phyloP scores from a whole-genome alignment of 1,140 invertebrate genomes.

The Nasonia giraulti region DNA sequence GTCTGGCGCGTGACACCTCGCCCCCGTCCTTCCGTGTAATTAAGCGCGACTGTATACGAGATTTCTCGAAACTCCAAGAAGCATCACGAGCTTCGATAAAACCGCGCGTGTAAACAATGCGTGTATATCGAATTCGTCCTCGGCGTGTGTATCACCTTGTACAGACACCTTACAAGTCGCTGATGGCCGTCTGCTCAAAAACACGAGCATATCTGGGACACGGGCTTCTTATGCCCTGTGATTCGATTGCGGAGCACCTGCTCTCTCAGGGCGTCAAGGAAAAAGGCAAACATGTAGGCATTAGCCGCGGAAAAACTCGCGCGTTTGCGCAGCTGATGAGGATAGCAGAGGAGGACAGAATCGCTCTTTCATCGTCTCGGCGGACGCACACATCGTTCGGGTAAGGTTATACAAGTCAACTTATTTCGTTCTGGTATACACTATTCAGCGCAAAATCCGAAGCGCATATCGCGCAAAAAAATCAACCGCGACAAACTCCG shows the following conservation, averaged over 20 bases:
- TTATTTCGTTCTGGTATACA: too few species aligned
- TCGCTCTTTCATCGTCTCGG: neutral
- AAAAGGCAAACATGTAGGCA: constrained; percentile 20
- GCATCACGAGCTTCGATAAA: neutral
- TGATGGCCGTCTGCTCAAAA: neutral
- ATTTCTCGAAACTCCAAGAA: neutral
- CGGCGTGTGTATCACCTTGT: constrained; percentile 15
- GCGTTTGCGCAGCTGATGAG: constrained; percentile 34
- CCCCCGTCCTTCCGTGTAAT: neutral
- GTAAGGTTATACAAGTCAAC: too few species aligned
- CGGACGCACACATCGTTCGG: too few species aligned
- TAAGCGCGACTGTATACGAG: constrained; percentile 18
- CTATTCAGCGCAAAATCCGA: too few species aligned
- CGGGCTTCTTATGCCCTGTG: constrained; percentile 24
- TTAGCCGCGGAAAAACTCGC: neutral
- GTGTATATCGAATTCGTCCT: constrained; percentile 4
- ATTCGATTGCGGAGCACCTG: constrained; percentile 37
- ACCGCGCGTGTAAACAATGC: too few species aligned
- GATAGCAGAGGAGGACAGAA: neutral
- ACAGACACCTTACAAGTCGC: constrained; percentile 29
- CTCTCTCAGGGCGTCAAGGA: neutral
- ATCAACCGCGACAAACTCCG: too few species aligned
- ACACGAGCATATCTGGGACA: constrained; percentile 41
- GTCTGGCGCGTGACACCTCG: neutral
- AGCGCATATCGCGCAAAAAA: too few species aligned